Evolutionary conservation across 92 coral and sea anemone species (phyloP).

Genomic region (Porites rus): DNA sequence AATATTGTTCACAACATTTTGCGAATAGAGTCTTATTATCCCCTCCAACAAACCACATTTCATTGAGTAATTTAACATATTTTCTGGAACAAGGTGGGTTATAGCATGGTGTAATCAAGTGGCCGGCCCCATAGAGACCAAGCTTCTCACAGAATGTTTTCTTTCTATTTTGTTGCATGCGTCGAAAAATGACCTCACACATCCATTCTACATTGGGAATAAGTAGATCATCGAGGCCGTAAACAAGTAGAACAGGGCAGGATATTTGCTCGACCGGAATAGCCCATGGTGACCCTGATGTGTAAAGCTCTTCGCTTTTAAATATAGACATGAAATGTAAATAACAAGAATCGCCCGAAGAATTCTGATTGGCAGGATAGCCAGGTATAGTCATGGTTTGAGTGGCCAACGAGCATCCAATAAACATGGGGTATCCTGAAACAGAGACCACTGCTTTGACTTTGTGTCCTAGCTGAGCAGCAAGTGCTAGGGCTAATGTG

Average conservation of each 20-base stretch:
- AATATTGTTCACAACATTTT: slow-evolving; percentile 28
- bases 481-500: slow-evolving; percentile 6
- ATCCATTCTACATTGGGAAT: slow-evolving; percentile 33
- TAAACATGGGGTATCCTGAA: slow-evolving; percentile 21
- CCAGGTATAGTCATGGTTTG: slow-evolving; percentile 5
- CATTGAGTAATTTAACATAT: slow-evolving; percentile 11
- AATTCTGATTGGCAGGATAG: neutral
- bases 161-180: slow-evolving; percentile 31
- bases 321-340: slow-evolving; percentile 10
- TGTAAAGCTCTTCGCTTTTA: slow-evolving; percentile 25
- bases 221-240: slow-evolving; percentile 30
- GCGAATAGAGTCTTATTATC: slow-evolving; percentile 1
- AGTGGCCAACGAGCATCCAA: slow-evolving; percentile 24
- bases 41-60: slow-evolving; percentile 36
- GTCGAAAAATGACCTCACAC: slow-evolving; percentile 14
- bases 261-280: slow-evolving; percentile 40
- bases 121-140: slow-evolving; percentile 25
- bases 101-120: slow-evolving; percentile 34
- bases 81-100: slow-evolving; percentile 35
- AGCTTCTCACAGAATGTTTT: slow-evolving; percentile 26
- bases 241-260: slow-evolving; percentile 28
- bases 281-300: slow-evolving; percentile 31
- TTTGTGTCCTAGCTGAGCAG: slow-evolving; percentile 32
- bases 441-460: slow-evolving; percentile 39
- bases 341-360: neutral